Evolutionary conservation across 2,888 invertebrate genomes (phyloP).

Genomic region (Eubasilissa splendida): DNA sequence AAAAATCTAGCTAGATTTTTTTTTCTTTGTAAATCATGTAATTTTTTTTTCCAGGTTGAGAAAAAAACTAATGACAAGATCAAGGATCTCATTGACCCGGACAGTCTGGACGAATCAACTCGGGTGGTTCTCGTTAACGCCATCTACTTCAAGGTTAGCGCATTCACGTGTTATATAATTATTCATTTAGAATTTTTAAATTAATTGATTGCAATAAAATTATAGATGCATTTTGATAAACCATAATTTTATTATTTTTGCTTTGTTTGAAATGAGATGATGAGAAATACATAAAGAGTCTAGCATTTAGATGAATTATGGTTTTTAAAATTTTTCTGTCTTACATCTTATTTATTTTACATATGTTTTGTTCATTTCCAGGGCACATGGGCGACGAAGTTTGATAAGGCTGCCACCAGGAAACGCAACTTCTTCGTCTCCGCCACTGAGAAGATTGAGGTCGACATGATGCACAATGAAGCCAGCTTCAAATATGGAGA

Average conservation of each 20-base stretch:
- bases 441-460: slow-evolving; percentile 70
- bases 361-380: slow-evolving; percentile 58
- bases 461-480: slow-evolving; percentile 81
- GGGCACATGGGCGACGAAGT: slow-evolving; percentile 81
- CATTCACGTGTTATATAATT: background rate
- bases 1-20: too few species aligned
- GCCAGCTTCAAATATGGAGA: slow-evolving; percentile 68
- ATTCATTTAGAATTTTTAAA: background rate
- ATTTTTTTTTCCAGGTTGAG: slow-evolving; percentile 68
- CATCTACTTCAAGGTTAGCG: slow-evolving; percentile 83
- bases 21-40: background rate
- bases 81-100: slow-evolving; percentile 78
- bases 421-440: slow-evolving; percentile 77
- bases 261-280: too few species aligned
- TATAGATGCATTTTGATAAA: too few species aligned
- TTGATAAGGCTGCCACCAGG: slow-evolving; percentile 74
- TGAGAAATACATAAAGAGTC: too few species aligned
- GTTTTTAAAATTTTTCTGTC: too few species aligned
- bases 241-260: too few species aligned
- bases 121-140: slow-evolving; percentile 86
- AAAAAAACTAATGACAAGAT: slow-evolving; percentile 87
- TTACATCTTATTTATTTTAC: too few species aligned
- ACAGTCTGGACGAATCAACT: slow-evolving; percentile 72
- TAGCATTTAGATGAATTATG: too few species aligned
- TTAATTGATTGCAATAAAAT: background rate